Base-by-base conservation (phyloP, 1,140 invertebrate species). In the Protaetia brevitarsis region DNA sequence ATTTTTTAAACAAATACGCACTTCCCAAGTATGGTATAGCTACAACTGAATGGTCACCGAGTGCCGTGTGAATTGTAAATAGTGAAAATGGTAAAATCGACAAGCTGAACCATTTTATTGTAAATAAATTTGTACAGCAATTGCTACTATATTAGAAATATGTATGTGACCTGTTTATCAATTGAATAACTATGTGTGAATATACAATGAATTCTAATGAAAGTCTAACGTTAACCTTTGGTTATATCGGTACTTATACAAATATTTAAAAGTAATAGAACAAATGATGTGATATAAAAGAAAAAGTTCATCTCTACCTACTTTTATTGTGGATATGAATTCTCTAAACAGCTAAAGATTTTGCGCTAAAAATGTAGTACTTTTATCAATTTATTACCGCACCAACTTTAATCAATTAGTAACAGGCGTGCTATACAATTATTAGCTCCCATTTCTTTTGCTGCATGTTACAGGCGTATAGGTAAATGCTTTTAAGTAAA, bases 1-100 rank as follows among this genome's bases (percentile, higher is more conserved):
- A 51, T 51, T 51, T 51, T 51, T 51, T 51, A 51, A 51, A 51
- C 41, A 51, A 51, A 51, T 51, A 51, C 41, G 41, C 41, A 19
- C 41, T 51, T 51, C 41, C 13, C 41, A 19, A 51, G 41, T 51
- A 51, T 51, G 41, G 41, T 7, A 51, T 51, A 51, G 41, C 41
- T n/a, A n/a, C n/a, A n/a, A n/a, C n/a, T 51, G 41, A 51, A 51
- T 51, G 41, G 41, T 51, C 21, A 19, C 16, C 16, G 41, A 51
- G 41, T 23, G 19, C 41, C 41, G 41, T 51, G 41, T 51, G 41
- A 51, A 51, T 51, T 51, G 41, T 51, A 51, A 51, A 51, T 51
- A 51, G 41, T 51, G 41, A 19, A 51, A 51, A 51, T 51, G 41
- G 41, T 23, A 51, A 51, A 51, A 51, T 51, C 41, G 41, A 51